Conservation (phyloP, 1,140 invertebrate species). For the Drosophila pallidifrons region DNA sequence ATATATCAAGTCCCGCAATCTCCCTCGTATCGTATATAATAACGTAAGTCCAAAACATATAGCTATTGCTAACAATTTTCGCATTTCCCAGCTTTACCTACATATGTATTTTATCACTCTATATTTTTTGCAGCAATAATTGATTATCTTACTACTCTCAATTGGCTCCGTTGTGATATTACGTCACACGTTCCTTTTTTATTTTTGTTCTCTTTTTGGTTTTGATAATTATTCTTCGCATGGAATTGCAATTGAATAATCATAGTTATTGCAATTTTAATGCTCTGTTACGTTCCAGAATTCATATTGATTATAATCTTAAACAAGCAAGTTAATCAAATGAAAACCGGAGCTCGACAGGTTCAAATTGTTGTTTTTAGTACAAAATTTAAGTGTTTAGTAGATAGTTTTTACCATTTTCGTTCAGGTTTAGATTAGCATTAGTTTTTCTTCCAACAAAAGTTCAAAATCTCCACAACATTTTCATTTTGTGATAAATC, state of each 20-base stretch:
- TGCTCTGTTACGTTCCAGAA: not conserved
- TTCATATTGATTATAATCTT: not conserved
- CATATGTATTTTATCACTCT: constrained; percentile 16
- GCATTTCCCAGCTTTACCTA: constrained; percentile 1
- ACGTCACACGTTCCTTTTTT: constrained; percentile 4
- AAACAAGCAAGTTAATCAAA: not conserved
- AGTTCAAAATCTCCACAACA: not conserved
- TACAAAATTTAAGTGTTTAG: not conserved
- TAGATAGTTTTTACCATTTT: constrained; percentile 1
- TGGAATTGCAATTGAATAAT: not conserved
- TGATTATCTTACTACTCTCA: constrained; percentile 5
- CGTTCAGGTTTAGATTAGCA: not conserved
- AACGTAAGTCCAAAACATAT: constrained; percentile 64
- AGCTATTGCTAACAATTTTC: constrained; percentile 19
- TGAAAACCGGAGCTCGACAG: not conserved
- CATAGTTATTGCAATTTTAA: not conserved
- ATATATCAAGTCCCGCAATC: constrained; percentile 2
- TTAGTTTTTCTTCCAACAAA: not conserved
- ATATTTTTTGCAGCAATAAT: constrained; percentile 43
- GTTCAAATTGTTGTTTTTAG: not conserved
- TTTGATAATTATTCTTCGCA: not conserved
- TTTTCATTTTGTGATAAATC: not conserved
- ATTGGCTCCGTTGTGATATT: constrained; percentile 20
- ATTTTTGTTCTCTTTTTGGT: not conserved
- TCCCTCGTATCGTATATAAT: constrained; percentile 12